Conservation (phyloP, 2,113 vertebrate species). For the Oenanthe oenanthe region DNA sequence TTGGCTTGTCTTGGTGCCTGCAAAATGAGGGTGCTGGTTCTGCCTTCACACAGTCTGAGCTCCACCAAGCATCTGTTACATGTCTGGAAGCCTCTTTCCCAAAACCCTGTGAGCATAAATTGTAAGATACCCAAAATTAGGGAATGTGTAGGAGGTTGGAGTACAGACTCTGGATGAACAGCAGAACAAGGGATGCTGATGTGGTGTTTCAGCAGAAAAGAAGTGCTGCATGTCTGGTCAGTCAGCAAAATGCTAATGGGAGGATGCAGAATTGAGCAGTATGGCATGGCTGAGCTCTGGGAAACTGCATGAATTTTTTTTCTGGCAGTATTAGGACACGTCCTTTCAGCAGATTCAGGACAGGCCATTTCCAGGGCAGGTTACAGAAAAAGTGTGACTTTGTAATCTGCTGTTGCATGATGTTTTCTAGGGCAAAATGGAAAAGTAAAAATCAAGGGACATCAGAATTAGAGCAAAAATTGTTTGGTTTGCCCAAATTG, state of each 20-base stretch:
- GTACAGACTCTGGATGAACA: background rate
- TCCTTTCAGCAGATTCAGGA: background rate
- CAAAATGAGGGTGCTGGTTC: rapidly evolving
- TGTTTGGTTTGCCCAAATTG: background rate
- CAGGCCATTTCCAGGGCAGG: background rate
- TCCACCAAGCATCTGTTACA: background rate
- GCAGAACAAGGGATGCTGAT: background rate
- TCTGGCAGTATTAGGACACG: background rate
- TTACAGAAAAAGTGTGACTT: background rate
- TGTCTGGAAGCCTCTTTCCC: background rate
- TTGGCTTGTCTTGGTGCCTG: background rate
- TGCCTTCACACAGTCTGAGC: background rate
- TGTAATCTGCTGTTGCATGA: background rate
- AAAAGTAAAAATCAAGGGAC: background rate
- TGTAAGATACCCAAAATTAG: background rate
- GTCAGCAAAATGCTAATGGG: background rate
- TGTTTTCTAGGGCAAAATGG: background rate
- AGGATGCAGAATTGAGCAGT: background rate
- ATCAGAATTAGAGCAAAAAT: background rate
- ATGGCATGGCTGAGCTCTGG: background rate
- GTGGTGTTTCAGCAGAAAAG: background rate
- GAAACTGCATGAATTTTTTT: background rate
- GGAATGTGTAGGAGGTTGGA: background rate
- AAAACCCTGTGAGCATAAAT: background rate
- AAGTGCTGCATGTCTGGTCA: background rate